phyloP scores from a whole-genome alignment of 2,888 invertebrate genomes.

The Cephus rjabovi region DNA sequence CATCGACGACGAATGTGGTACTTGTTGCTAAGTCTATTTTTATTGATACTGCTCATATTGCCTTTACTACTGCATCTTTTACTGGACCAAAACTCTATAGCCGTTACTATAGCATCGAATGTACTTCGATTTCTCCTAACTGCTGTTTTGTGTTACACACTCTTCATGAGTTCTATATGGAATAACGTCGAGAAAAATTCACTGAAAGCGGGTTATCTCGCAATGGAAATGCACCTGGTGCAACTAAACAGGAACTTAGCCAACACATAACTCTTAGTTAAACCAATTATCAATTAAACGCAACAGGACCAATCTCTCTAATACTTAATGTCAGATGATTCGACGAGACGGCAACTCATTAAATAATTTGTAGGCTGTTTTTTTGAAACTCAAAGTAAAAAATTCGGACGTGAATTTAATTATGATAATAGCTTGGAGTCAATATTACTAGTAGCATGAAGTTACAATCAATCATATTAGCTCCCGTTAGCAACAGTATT shows the following conservation, averaged over 20 bases:
- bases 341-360: neutral
- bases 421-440: neutral
- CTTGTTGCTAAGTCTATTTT: conserved; percentile 67
- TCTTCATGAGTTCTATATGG: conserved; percentile 87
- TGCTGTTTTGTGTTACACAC: conserved; percentile 74
- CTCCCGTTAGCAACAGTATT: neutral
- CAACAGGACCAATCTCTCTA: neutral
- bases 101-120: conserved; percentile 67
- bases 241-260: conserved; percentile 37
- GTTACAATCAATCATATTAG: neutral
- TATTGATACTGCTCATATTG: conserved; percentile 69
- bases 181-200: conserved; percentile 84
- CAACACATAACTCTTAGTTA: neutral
- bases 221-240: conserved; percentile 72
- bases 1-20: conserved; percentile 70
- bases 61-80: conserved; percentile 58
- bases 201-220: conserved; percentile 78
- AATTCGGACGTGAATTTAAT: neutral
- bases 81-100: conserved; percentile 46
- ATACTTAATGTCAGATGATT: neutral
- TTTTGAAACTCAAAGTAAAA: neutral
- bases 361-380: neutral
- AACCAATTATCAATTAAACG: neutral
- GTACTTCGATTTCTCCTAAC: conserved; percentile 74
- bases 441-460: neutral